Evolutionary conservation across 2,797 vertebrate genomes (phyloP).

Genomic region (Centropyge bicolor): DNA sequence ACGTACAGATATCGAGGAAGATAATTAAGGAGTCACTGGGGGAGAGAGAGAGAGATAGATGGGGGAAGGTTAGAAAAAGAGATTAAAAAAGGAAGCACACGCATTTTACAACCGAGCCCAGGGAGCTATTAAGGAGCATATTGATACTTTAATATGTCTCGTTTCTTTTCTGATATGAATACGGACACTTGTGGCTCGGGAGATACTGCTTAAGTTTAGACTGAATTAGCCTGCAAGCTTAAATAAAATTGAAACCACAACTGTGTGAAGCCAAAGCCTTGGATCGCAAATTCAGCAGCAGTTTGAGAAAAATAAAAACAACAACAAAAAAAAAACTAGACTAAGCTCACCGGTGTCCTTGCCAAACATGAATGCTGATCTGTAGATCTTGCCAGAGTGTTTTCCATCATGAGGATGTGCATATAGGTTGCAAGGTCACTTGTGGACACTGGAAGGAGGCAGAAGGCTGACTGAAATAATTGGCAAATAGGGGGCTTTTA

Average conservation of each 20-base stretch:
- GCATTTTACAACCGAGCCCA: conserved; percentile 33
- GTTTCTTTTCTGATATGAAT: conserved; percentile 32
- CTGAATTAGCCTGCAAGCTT: neutral
- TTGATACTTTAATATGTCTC: conserved; percentile 37
- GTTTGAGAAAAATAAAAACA: neutral
- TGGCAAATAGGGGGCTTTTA: neutral
- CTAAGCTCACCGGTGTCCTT: conserved; percentile 5
- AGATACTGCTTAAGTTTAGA: conserved; percentile 22
- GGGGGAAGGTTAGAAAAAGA: conserved; percentile 13
- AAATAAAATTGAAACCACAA: conserved; percentile 14
- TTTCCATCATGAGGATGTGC: conserved; percentile 9
- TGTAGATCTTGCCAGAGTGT: neutral
- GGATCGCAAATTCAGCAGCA: conserved; percentile 8
- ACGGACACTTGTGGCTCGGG: conserved; percentile 5
- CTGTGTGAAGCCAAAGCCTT: neutral
- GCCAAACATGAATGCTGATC: neutral
- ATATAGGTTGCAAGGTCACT: conserved; percentile 2
- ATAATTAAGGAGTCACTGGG: conserved; percentile 55
- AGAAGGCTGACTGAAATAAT: conserved; percentile 8
- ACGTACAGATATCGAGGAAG: conserved; percentile 31
- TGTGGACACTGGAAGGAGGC: neutral
- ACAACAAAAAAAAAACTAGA: neutral
- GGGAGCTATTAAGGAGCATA: conserved; percentile 39
- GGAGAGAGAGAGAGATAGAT: neutral
- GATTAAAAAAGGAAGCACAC: conserved; percentile 24